A percentile compares a stretch with the other conserved stretches of the same genome.
These are phyloP conservation scores for Cassiopea xamachana DNA, from an alignment of 30 jellyfish, hydroid and myxozoan species.

Conservation along the genomic window DNA sequence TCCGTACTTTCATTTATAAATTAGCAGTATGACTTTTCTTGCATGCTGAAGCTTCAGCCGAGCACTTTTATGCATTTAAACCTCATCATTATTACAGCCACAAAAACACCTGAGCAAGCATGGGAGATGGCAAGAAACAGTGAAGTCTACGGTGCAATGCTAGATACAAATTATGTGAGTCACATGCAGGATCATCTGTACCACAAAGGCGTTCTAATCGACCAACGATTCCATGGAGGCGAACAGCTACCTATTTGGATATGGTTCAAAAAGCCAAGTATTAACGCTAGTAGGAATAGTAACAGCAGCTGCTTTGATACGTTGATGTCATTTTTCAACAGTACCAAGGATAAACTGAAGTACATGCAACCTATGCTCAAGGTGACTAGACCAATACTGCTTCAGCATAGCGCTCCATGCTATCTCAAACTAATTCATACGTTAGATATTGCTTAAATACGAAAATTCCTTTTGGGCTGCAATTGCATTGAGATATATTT, in stretches of 20 bases:
- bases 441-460: no score
- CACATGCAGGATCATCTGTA: slow-evolving; percentile 38
- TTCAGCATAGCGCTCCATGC: no score
- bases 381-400: background rate
- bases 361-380: background rate
- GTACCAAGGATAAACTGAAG: background rate
- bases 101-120: slow-evolving; percentile 53
- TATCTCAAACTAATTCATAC: no score
- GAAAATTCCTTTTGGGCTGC: no score
- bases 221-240: slow-evolving; percentile 18
- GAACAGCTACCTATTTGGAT: background rate
- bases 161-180: slow-evolving; percentile 48
- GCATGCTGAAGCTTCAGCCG: no score
- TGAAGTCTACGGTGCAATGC: slow-evolving; percentile 58
- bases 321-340: background rate
- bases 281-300: background rate
- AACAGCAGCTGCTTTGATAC: background rate
- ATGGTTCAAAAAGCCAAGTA: background rate
- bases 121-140: slow-evolving; percentile 14
- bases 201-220: slow-evolving; percentile 28
- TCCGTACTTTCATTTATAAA: no score
- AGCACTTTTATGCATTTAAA: background rate
- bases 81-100: slow-evolving; percentile 3
- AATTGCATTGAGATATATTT: no score
- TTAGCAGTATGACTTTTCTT: no score